Conservation (phyloP, 1,140 invertebrate genomes). For the Trichogramma pretiosum region DNA sequence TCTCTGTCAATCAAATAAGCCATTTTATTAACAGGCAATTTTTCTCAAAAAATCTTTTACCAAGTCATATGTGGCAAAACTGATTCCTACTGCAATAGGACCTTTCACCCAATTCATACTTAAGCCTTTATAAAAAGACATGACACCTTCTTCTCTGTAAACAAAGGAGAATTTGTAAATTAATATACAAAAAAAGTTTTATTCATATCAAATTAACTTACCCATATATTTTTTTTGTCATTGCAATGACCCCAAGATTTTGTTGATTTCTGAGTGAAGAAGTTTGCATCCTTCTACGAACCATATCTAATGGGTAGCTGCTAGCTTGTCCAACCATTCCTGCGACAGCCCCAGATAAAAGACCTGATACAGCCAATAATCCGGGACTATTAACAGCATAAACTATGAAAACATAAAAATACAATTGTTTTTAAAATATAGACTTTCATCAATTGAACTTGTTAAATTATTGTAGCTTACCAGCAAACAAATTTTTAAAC, state of each 20-base stretch:
- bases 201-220: conserved; percentile 29
- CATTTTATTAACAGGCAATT: conserved; percentile 22
- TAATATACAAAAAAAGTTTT: conserved; percentile 12
- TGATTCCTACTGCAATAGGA: conserved; percentile 95
- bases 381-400: conserved; percentile 37
- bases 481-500: conserved; percentile 71
- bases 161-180: conserved; percentile 14
- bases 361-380: conserved; percentile 49
- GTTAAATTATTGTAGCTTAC: conserved; percentile 45
- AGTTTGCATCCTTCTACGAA: conserved; percentile 79
- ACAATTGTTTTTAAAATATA: conserved; percentile 1
- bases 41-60: conserved; percentile 55
- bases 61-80: conserved; percentile 91
- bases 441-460: neutral
- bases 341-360: conserved; percentile 82
- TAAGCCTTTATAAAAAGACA: conserved; percentile 94
- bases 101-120: conserved; percentile 99
- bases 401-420: conserved; percentile 24
- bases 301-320: conserved; percentile 92
- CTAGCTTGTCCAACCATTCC: conserved; percentile 90
- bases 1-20: too few relatives aligned
- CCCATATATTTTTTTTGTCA: conserved; percentile 56
- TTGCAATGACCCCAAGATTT: conserved; percentile 56
- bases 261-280: conserved; percentile 52
- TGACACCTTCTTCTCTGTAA: conserved; percentile 75